Conservation (phyloP, 2,888 invertebrate species). For the Standfussiana lucernea region DNA sequence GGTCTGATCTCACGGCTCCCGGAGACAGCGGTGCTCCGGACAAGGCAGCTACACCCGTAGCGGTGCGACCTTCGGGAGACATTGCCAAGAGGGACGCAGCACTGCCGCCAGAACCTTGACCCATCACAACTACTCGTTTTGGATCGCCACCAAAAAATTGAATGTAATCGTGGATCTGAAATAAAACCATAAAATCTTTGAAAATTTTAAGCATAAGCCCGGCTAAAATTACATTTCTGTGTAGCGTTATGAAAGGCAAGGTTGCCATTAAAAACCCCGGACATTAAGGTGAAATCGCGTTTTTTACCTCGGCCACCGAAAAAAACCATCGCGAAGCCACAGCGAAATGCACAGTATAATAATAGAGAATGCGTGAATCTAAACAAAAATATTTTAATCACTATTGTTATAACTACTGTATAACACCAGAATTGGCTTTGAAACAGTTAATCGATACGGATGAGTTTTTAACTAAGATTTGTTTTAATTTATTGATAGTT, state of each 20-base stretch:
- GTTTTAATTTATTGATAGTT: neutral
- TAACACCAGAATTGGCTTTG: neutral
- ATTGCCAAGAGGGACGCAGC: slow-evolving; percentile 93
- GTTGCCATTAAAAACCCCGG: neutral
- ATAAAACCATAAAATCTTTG: neutral
- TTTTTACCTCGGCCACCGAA: too few species aligned
- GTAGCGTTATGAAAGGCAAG: neutral
- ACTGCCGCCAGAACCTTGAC: slow-evolving; percentile 95
- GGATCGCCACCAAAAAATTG: slow-evolving; percentile 95
- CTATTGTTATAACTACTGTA: too few species aligned
- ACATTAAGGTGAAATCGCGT: neutral
- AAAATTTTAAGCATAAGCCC: neutral
- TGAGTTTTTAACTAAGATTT: neutral
- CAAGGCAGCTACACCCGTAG: slow-evolving; percentile 93
- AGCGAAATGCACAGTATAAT: neutral
- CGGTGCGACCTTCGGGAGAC: slow-evolving; percentile 92
- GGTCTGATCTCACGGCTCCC: slow-evolving; percentile 92
- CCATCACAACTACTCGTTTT: slow-evolving; percentile 93
- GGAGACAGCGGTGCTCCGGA: slow-evolving; percentile 94
- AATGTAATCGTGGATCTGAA: slow-evolving; percentile 92
- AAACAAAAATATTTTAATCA: too few species aligned
- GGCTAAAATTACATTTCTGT: neutral
- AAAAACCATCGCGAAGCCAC: too few species aligned
- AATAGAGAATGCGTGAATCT: neutral
- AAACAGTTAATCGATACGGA: neutral